phyloP scores from a whole-genome alignment of 2,888 invertebrate genomes.

The Bombylius major region DNA sequence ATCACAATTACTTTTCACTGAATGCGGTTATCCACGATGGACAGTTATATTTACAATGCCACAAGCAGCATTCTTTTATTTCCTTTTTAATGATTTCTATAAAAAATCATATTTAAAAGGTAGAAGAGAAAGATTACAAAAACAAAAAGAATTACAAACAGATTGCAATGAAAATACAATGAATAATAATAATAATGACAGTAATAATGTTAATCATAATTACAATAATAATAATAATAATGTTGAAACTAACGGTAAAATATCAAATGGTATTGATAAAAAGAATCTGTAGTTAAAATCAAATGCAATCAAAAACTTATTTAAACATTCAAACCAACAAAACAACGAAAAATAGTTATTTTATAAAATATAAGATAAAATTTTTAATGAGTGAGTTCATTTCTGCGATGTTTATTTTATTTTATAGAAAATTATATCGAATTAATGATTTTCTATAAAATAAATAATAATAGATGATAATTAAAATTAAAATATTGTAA shows the following conservation, averaged over 20 bases:
- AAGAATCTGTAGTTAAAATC: neutral
- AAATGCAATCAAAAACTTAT: neutral
- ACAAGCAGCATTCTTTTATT: constrained; percentile 86
- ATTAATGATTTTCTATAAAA: too few relatives aligned
- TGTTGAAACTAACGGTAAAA: neutral
- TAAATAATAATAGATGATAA: too few relatives aligned
- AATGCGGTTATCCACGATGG: constrained; percentile 81
- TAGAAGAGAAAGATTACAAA: constrained; percentile 15
- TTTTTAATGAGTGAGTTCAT: too few relatives aligned
- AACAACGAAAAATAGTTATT: too few relatives aligned
- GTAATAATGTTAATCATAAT: neutral
- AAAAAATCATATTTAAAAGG: constrained; percentile 51
- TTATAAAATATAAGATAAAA: too few relatives aligned
- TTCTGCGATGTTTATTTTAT: too few relatives aligned
- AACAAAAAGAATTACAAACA: constrained; percentile 10
- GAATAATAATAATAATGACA: constrained; percentile 10
- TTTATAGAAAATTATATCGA: too few relatives aligned
- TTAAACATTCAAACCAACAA: neutral
- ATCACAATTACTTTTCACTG: constrained; percentile 68
- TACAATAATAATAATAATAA: neutral
- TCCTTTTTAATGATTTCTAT: constrained; percentile 86
- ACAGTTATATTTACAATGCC: constrained; percentile 71
- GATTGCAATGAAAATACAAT: constrained; percentile 25
- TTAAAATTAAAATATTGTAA: too few relatives aligned
- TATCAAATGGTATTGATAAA: neutral